Conservation (phyloP, 2,797 vertebrate genomes). For the Gymnocypris eckloni region DNA sequence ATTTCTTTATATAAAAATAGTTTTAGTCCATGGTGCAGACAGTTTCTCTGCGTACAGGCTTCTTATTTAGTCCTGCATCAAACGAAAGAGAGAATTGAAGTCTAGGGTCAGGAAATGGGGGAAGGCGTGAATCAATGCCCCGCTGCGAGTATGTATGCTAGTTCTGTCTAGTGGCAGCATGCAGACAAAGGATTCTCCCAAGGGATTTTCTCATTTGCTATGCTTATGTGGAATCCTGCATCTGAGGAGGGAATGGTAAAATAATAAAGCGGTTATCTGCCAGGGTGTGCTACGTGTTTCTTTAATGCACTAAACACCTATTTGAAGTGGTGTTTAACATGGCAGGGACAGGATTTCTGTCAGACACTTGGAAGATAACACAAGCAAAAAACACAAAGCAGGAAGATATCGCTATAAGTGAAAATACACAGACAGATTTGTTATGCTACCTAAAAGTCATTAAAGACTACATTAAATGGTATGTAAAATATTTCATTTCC, state of each 20-base stretch:
- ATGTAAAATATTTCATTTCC: neutral
- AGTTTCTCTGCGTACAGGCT: neutral
- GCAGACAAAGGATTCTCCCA: slow-evolving; percentile 65
- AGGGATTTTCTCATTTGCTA: slow-evolving; percentile 61
- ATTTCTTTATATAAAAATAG: neutral
- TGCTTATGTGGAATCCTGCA: slow-evolving; percentile 54
- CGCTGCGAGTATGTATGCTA: slow-evolving; percentile 33
- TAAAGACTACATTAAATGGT: neutral
- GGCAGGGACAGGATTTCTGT: slow-evolving; percentile 13
- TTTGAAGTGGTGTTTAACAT: slow-evolving; percentile 36
- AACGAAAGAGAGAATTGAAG: slow-evolving; percentile 39
- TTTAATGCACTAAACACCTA: slow-evolving; percentile 45
- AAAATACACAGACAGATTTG: neutral
- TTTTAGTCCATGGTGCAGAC: neutral
- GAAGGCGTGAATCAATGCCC: slow-evolving; percentile 47
- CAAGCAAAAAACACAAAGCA: too few species aligned
- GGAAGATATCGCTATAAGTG: neutral
- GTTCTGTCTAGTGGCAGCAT: slow-evolving; percentile 58
- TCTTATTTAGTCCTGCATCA: slow-evolving; percentile 42
- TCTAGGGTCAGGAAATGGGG: slow-evolving; percentile 55
- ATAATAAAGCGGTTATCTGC: slow-evolving; percentile 34
- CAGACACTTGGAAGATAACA: slow-evolving; percentile 20
- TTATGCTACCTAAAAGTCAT: neutral
- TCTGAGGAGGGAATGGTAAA: slow-evolving; percentile 22
- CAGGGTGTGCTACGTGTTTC: slow-evolving; percentile 14